Evolutionary conservation across 2,113 vertebrate genomes (phyloP).

Genomic region (Hirundichthys speculiger): DNA sequence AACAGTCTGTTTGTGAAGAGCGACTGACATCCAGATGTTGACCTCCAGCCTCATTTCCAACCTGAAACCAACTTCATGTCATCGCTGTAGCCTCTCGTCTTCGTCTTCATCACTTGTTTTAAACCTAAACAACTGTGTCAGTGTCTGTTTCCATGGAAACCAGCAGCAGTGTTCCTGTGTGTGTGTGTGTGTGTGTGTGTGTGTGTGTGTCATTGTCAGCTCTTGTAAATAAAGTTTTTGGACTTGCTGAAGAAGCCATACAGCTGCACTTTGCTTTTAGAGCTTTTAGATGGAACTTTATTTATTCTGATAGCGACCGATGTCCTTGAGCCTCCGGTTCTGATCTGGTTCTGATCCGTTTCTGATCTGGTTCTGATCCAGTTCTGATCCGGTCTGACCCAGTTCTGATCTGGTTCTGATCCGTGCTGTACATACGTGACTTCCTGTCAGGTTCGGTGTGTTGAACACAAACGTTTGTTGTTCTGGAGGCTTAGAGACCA

Average conservation of each 20-base stretch:
- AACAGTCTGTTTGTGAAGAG: no score
- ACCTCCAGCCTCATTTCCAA: no score
- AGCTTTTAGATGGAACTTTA: constrained; percentile 10
- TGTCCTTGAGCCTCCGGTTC: no score
- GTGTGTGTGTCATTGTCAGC: background rate
- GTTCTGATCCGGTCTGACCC: background rate
- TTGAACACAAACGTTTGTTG: constrained; percentile 60
- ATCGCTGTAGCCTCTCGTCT: no score
- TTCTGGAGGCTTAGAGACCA: constrained; percentile 54
- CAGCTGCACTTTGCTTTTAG: constrained; percentile 16
- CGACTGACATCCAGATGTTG: no score
- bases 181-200: background rate
- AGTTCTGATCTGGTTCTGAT: background rate
- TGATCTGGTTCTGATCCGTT: constrained; percentile 3
- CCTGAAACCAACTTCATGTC: no score
- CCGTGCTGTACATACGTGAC: constrained; percentile 45
- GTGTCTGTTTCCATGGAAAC: background rate
- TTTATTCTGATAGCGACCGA: constrained; percentile 51
- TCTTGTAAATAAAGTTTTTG: constrained; percentile 54
- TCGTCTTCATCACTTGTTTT: no score
- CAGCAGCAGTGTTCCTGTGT: no score
- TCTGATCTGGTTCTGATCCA: no score
- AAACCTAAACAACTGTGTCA: no score
- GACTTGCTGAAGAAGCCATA: constrained; percentile 54
- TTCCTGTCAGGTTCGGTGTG: constrained; percentile 44